These are phyloP conservation scores for Leptopilina clavipes DNA, from an alignment of 1,140 invertebrate species.

Conservation along the genomic window DNA sequence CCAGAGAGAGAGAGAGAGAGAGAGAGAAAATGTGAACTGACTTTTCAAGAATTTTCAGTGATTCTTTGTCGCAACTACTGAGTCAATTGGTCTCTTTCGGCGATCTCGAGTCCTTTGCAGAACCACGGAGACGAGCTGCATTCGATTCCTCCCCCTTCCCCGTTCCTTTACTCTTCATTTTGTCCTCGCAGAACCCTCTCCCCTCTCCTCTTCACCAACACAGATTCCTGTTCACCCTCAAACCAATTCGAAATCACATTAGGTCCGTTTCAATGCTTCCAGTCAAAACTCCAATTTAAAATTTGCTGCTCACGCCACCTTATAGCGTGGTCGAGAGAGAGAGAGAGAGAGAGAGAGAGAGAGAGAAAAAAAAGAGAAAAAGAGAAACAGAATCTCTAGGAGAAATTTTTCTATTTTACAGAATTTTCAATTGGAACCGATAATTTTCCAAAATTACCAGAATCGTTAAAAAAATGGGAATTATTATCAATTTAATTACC, in stretches of 20 bases:
- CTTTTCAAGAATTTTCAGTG: constrained; percentile 54
- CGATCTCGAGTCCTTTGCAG: constrained; percentile 46
- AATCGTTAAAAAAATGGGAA: too few relatives aligned
- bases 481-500: too few relatives aligned
- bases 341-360: neutral
- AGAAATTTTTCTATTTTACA: neutral
- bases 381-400: too few relatives aligned
- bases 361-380: neutral
- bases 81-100: constrained; percentile 62
- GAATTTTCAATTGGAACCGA: too few relatives aligned
- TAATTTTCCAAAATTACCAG: too few relatives aligned
- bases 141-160: constrained; percentile 48
- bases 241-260: constrained; percentile 68
- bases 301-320: constrained; percentile 55
- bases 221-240: constrained; percentile 29
- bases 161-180: neutral
- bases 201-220: neutral
- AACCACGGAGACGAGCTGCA: constrained; percentile 19
- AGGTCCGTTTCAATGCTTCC: constrained; percentile 67
- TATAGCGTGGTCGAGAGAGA: neutral
- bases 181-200: neutral
- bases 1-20: neutral
- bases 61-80: constrained; percentile 55
- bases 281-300: constrained; percentile 73
- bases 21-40: constrained; percentile 50